Base-by-base conservation (phyloP, 2,113 vertebrate genomes). In the Odobenus rosmarus region DNA sequence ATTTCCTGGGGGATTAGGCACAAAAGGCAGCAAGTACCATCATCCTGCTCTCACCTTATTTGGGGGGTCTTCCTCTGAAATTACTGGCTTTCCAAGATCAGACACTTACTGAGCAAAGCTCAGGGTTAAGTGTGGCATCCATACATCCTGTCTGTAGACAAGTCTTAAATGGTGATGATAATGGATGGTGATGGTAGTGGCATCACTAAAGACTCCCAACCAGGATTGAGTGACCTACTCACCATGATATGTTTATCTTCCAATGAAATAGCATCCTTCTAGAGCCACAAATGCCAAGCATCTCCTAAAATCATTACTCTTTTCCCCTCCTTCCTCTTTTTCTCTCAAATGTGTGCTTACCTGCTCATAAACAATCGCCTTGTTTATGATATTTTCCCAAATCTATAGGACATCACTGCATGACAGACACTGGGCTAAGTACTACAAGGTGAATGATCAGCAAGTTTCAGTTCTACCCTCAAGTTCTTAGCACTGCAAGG, bases 1-100 rank as follows among this genome's bases (percentile, higher is more conserved):
- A 96, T 61, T 96, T 90, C 67, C 53, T 57, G 31, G 39, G 21
- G 59, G 83, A 90, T 96, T 94, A 97, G 76, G 64, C 21, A 82
- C 51, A 82, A 77, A 28, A 23, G 57, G 2, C 10, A 13, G 33
- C 80, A 86, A 57, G 69, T 46, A 79, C 59, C 11, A 18, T 46
- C 88, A n/a, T 53, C n/a, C 42, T 88, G 85, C 15, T 90, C 80
- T 93, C 5, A 1, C 7, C 33, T 28, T 31, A 67, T 83, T 57
- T 77, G 88, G 24, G 33, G 49, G 49, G 18, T 36, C 69, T 87
- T 92, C 94, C 69, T 89, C 55, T 53, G 67, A 33, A 55, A 62
- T 59, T 23, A 67, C 3, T 90, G 46, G 28, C 39, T 86, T 79
- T 77, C 61, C 84, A 49, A 92, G 33, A 36, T 42, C 57, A 88